Percentiles rank a stretch among this genome's conserved stretches.
phyloP scores from a whole-genome alignment of 2,113 vertebrate species.

The Pituophis catenifer region DNA sequence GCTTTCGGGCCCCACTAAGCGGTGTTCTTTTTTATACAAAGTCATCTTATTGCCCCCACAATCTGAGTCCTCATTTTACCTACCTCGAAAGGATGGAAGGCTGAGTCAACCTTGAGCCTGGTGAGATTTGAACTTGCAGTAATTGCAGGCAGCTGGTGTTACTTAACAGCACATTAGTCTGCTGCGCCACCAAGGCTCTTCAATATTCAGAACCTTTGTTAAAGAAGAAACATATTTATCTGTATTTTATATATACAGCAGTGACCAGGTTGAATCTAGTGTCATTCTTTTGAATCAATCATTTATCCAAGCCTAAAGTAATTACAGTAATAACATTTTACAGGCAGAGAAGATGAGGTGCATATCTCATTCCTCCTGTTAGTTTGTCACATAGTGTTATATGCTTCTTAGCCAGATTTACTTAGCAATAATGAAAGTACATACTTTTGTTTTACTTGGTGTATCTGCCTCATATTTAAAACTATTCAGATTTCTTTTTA shows the following conservation, averaged over 20 bases:
- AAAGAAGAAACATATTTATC: not conserved
- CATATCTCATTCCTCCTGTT: not conserved
- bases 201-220: not conserved
- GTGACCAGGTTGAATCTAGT: not conserved
- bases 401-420: not conserved
- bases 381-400: not conserved
- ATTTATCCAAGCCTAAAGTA: not conserved
- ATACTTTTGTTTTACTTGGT: not conserved
- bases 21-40: too few species aligned
- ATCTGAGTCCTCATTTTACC: too few species aligned
- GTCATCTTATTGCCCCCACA: too few species aligned
- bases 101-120: too few species aligned
- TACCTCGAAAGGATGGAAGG: too few species aligned
- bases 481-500: not conserved
- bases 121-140: too few species aligned
- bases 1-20: too few species aligned
- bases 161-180: too few species aligned
- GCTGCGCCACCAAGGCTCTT: too few species aligned
- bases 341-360: not conserved
- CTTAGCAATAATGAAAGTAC: not conserved
- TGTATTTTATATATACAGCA: not conserved
- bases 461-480: not conserved
- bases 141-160: too few species aligned
- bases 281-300: not conserved
- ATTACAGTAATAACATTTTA: not conserved